phyloP scores from a whole-genome alignment of 1,140 invertebrate species.

The Amphibalanus amphitrite region DNA sequence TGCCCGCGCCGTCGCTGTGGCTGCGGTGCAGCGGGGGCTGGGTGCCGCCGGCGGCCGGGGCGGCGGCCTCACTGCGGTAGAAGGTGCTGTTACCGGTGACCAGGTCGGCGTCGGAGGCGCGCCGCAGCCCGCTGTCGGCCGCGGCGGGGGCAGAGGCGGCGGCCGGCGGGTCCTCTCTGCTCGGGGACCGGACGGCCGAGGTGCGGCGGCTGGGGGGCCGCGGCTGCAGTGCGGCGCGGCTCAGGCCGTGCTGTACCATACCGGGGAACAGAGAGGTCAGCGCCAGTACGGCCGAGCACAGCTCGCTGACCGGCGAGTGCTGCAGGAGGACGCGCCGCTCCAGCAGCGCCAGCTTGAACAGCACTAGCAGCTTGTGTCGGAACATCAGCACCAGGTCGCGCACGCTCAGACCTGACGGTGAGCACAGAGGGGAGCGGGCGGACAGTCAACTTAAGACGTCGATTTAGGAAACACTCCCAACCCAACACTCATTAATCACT shows the following conservation, averaged over 20 bases:
- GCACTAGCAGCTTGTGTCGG: constrained; percentile 74
- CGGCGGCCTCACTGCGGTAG: neutral
- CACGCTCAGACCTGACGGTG: constrained; percentile 51
- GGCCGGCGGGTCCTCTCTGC: too few relatives aligned
- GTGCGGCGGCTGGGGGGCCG: neutral
- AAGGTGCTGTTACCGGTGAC: neutral
- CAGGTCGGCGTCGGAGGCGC: neutral
- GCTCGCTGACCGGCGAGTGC: constrained; percentile 65
- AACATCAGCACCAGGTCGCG: constrained; percentile 66
- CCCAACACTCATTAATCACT: too few relatives aligned
- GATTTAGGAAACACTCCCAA: too few relatives aligned
- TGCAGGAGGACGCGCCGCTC: constrained; percentile 83
- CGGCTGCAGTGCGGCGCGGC: neutral
- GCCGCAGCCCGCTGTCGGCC: neutral
- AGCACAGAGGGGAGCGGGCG: too few relatives aligned
- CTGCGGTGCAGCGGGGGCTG: too few relatives aligned
- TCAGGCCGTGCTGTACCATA: neutral
- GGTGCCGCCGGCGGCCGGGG: too few relatives aligned
- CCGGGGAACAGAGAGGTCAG: neutral
- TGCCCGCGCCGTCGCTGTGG: too few relatives aligned
- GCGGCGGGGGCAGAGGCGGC: too few relatives aligned
- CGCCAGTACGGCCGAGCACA: neutral
- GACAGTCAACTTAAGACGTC: too few relatives aligned
- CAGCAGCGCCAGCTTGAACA: constrained; percentile 85
- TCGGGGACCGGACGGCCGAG: neutral